Evolutionary conservation across 2,888 invertebrate genomes (phyloP), one percentile per base, ranked within the genome.

Genomic region (Cryptops parisi): DNA sequence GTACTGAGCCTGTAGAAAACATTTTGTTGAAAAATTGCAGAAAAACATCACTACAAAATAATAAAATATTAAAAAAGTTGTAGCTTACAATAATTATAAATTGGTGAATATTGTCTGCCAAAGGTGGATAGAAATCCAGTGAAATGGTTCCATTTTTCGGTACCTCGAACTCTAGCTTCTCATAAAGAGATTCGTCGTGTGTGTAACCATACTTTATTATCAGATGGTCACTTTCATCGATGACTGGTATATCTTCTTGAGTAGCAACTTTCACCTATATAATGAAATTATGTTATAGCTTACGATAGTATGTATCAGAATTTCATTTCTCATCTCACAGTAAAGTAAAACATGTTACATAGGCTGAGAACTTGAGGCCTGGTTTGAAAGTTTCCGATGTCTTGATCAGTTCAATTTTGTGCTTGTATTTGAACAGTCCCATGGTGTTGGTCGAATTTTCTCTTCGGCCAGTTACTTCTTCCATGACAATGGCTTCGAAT

Each of bases 371-470:
- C 58, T 83, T 82, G 48, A 93, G 74, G 22, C 84, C 85, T 1
- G 90, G 91, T 67, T 90, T 89, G 70, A 90, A 96, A 59, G 82
- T 81, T 60, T 84, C 83, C 0, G 91, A 84, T 22, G 83, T 82
- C 61, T 83, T 79, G 21, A 89, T 78, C 50, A 86, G 73, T 55
- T 82, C 78, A 71, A 89, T 75, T 60, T 79, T 78, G 62, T 85
- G 83, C 58, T 80, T 79, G 64, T 84, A 78, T 53, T 80, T 80
- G 68, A 86, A 89, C 5, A 94, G 70, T 52, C 80, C 76, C 38
- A 89, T 74, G 56, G 82, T 75, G 1, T 79, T 74, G 0, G 83
- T 77, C 17, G 81, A 79, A 65, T 87, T 88, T 65, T 91, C 85
- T 60, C 82, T 78, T 49, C 89, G 78, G 17, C 84, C 78, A 1